Evolutionary conservation across 37 sponge, comb jelly and placozoan species (phyloP), one percentile per base, ranked within the genome.

Genomic region (Theonella swinhoei): DNA sequence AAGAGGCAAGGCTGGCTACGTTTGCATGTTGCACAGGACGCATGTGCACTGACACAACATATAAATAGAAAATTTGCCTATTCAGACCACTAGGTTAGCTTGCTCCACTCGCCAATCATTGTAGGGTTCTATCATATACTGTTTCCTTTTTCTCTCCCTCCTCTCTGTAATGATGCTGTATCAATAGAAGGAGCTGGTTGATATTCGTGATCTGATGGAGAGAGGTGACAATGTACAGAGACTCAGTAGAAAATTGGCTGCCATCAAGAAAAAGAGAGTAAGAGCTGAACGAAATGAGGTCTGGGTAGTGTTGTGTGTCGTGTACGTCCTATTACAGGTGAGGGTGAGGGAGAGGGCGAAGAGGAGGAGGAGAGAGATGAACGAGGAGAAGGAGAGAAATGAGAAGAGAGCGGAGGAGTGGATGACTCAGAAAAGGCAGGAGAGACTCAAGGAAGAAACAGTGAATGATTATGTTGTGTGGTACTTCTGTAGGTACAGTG

Each of bases 391-490:
- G 64, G 38, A 63, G 36, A 20, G 24, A n/a, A 77, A 59, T 1
- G 30, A 30, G 39, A 31, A 19, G n/a, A 24, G 23, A 39, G 39
- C 72, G 24, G 81, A 81, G 72, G 37, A 59, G 1, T 80, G 80
- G 80, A 1, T 80, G 11, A 2, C 1, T 29, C 29, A 83, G 32
- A 83, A 62, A 39, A 31, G 73, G 32, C 74, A 73, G 42, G 74
- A 83, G 32, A 72, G 74, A 39, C 73, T 83, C 25, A 83, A 64
- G 65, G 42, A 35, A 23, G 72, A 83, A 39, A 83, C 73, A 42
- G 83, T 83, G 17, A 59, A 35, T 39, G 28, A 63, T 28, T 9
- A 28, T 29, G 3, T 7, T 28, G 28, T 63, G 9, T 20, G 11
- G 17, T 20, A 58, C 19, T 19, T 58, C 60, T 58, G n/a, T n/a